A percentile compares a stretch with the other conserved stretches of the same genome.
Conservation (phyloP, 2,888 invertebrate genomes). For the Halictus quadricinctus region DNA sequence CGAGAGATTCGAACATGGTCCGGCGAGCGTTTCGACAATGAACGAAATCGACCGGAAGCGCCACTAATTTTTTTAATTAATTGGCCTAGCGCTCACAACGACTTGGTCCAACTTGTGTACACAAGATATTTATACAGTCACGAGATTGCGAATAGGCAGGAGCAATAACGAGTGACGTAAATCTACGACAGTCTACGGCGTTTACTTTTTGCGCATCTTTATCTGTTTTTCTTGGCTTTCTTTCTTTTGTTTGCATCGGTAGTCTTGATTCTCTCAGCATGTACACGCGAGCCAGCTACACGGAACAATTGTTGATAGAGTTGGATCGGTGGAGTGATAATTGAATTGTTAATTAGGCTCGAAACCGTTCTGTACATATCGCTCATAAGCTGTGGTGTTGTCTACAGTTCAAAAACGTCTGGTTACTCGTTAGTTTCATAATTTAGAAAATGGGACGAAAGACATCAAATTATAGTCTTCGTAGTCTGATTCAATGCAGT, state of each 20-base stretch:
- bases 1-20: conserved; percentile 15
- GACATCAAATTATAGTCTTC: not conserved
- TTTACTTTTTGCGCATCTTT: conserved; percentile 16
- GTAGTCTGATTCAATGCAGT: not conserved
- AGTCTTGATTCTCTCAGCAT: conserved; percentile 37
- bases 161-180: conserved; percentile 66
- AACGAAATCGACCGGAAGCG: conserved; percentile 29
- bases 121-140: conserved; percentile 68
- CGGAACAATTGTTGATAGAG: conserved; percentile 19
- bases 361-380: not conserved
- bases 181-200: conserved; percentile 67
- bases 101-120: conserved; percentile 74
- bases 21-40: conserved; percentile 35
- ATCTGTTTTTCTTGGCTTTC: conserved; percentile 10
- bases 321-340: not conserved
- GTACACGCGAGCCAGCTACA: conserved; percentile 34
- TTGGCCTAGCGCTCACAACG: conserved; percentile 68
- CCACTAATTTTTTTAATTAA: conserved; percentile 47
- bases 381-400: not conserved
- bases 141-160: conserved; percentile 68
- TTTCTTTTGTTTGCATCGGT: conserved; percentile 2
- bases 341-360: not conserved
- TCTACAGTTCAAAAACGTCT: not conserved
- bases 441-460: not conserved
- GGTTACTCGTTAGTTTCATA: not conserved